Evolutionary conservation across 1,140 invertebrate genomes (phyloP), one percentile per base, ranked within the genome.

Genomic region (Aphidius gifuensis): DNA sequence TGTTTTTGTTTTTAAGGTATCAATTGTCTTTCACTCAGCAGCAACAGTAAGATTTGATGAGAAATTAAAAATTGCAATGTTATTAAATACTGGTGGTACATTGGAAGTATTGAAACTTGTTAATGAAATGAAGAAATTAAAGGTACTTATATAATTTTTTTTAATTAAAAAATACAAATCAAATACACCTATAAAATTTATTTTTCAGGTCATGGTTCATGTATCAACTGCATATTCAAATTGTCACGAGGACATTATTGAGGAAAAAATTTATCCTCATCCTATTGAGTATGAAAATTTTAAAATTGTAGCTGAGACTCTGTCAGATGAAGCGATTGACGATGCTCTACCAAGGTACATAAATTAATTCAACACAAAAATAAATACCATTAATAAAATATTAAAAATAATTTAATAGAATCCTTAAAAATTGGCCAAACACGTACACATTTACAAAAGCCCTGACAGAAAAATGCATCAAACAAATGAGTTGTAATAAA

Each of bases 361-460:
- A 32, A 32, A 32, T 1, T 0, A 32, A 32, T 32, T 32, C 16
- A 32, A 32, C 53, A 50, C 48, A 66, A 56, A 38, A 3, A 42
- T 23, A 16, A n/a, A 42, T 23, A 38, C 46, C 58, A 57, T 23
- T 57, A 0, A 58, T 40, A 48, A 40, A 21, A 32, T 39, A 47
- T 47, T 47, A 40, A 32, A 43, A 47, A 57, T 54, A 38, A 45
- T 59, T 62, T 77, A 74, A 8, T 72, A 88, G 86, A 61, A 77
- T 87, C 46, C 71, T 90, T 8, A 84, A 84, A 54, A 80, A 83
- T 9, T 86, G 87, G 81, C 87, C 89, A 0, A 91, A 91, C 68
- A 89, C 88, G 2, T 91, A 91, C 69, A 86, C 88, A 2, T 90
- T 88, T 65, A 90, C 89, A 3, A 91, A 91, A 81, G 87, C 87